Evolutionary conservation across 2,113 vertebrate genomes (phyloP).

Genomic region (Helogale parvula): DNA sequence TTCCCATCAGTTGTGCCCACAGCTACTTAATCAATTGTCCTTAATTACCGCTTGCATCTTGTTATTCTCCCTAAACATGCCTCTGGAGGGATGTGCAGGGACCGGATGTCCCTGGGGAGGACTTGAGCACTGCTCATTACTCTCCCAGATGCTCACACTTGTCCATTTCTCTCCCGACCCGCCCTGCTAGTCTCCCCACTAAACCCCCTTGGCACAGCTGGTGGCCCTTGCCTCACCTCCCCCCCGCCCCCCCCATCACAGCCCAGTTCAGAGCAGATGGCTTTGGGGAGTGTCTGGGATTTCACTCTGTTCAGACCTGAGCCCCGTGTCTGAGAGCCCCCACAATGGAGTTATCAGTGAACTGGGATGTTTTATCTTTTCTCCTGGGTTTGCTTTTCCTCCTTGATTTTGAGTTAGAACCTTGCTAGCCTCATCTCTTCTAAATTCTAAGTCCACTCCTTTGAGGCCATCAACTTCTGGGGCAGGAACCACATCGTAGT

Average conservation of each 20-base stretch:
- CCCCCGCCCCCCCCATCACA: no score
- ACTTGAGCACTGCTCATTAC: neutral
- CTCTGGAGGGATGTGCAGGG: neutral
- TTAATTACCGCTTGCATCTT: neutral
- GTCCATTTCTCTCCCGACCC: neutral
- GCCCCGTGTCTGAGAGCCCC: neutral
- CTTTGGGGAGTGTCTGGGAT: neutral
- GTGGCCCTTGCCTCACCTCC: accelerated
- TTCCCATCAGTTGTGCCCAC: neutral
- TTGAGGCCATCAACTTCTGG: neutral
- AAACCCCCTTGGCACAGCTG: no score
- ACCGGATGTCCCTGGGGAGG: neutral
- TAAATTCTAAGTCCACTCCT: neutral
- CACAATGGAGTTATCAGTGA: neutral
- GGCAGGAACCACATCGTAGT: neutral
- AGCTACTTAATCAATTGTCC: neutral
- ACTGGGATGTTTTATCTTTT: neutral
- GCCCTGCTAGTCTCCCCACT: neutral
- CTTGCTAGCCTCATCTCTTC: neutral
- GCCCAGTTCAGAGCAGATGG: neutral
- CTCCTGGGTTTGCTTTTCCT: neutral
- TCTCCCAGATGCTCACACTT: neutral
- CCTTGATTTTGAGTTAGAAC: neutral
- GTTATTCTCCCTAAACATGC: neutral
- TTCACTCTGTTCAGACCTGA: neutral